Evolutionary conservation across 2,113 vertebrate genomes (phyloP), one percentile per base, ranked within the genome.

Genomic region (Dolichallabes microphthalmus): DNA sequence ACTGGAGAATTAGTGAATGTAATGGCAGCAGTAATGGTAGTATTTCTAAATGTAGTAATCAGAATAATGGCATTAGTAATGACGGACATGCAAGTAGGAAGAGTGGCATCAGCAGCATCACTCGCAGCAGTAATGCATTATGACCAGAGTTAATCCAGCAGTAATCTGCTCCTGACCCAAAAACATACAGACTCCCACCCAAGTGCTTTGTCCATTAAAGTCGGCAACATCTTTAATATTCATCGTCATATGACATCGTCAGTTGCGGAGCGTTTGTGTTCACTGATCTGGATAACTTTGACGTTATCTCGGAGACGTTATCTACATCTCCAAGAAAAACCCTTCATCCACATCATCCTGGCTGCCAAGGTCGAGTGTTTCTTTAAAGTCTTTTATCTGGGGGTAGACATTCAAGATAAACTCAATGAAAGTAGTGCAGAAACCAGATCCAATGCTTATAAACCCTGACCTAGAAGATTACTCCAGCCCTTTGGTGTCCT

Each of bases 151-250:
- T 83, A 83, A 61, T 4, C 55, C 68, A n/a, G 35, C 20, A 52
- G 17, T 84, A 84, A 84, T 84, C 73, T 55, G 39, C 60, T 27
- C 25, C 45, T 84, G 82, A 84, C 82, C 82, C 69, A 27, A 64
- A 75, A 74, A 60, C 82, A 61, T 77, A 58, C n/a, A 22, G 50
- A 84, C 45, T 63, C 69, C 45, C 45, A 45, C 45, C 45, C 45
- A 6, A 27, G 68, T 57, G 13, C 25, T 63, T 63, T 52, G 25
- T 14, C n/a, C 39, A 52, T 73, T 50, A 13, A 50, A 63, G 17
- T 39, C 39, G 25, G 39, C n/a, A 2, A 35, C 12, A 25, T 9
- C 35, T 69, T 69, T 35, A 7, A 5, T 66, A 32, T 32, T 68
- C n/a, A n/a, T n/a, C n/a, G n/a, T n/a, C n/a, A n/a, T n/a, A n/a